Conservation (phyloP, 2,888 invertebrate species). For the Cataglyphis altisquamis region DNA sequence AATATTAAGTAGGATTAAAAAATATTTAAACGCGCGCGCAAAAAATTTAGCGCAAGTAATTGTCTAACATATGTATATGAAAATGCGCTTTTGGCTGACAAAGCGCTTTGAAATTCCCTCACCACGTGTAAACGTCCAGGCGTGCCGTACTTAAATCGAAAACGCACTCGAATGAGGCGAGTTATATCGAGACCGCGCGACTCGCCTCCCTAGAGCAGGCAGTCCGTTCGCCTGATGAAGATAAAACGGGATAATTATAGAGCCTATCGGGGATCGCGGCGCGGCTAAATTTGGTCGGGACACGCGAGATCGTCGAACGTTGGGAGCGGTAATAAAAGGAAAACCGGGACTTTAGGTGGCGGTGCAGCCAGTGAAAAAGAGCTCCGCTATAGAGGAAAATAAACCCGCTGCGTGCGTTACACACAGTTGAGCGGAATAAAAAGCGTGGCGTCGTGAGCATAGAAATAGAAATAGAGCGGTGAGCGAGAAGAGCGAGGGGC, state of each 20-base stretch:
- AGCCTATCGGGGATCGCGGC: constrained; percentile 83
- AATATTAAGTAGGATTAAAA: not conserved
- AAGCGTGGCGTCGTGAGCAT: constrained; percentile 31
- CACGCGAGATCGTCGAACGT: constrained; percentile 83
- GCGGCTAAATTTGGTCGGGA: constrained; percentile 83
- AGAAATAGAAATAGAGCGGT: constrained; percentile 49
- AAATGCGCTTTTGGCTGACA: constrained; percentile 1
- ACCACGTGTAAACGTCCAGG: constrained; percentile 44
- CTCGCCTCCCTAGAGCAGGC: constrained; percentile 65
- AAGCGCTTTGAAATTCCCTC: constrained; percentile 30
- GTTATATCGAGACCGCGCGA: constrained; percentile 72
- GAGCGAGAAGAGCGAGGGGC: constrained; percentile 57
- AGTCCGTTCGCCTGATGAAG: constrained; percentile 80
- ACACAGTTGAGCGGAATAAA: constrained; percentile 46
- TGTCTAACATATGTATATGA: not conserved
- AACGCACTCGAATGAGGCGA: constrained; percentile 58
- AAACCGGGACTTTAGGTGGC: constrained; percentile 68
- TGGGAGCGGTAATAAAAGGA: constrained; percentile 79
- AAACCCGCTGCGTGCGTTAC: constrained; percentile 54
- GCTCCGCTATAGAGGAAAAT: constrained; percentile 56
- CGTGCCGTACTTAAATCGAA: constrained; percentile 66
- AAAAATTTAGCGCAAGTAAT: not conserved
- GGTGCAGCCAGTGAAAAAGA: constrained; percentile 35
- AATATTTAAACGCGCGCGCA: not conserved
- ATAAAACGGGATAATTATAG: constrained; percentile 85